These are phyloP conservation scores for Ploceus nigricollis DNA, from an alignment of 2,113 vertebrate species.

Conservation along the genomic window DNA sequence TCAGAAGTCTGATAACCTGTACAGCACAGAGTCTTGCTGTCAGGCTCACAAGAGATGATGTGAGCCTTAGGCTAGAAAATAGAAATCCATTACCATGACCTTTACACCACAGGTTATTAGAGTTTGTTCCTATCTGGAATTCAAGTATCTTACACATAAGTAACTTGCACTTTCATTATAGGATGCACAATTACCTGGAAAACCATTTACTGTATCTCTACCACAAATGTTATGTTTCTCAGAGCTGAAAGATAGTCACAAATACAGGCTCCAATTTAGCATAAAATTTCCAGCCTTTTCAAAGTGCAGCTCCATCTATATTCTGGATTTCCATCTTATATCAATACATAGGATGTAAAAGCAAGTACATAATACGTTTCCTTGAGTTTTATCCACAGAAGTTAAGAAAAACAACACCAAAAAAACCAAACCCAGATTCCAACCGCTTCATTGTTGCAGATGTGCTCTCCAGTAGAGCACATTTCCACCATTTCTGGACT, in stretches of 20 bases:
- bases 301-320: neutral
- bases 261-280: neutral
- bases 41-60: neutral
- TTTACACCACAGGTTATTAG: neutral
- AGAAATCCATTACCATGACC: neutral
- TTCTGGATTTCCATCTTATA: neutral
- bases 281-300: neutral
- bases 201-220: neutral
- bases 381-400: neutral
- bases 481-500: neutral
- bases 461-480: neutral
- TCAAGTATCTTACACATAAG: neutral
- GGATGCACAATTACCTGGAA: neutral
- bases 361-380: neutral
- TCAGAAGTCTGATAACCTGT: neutral
- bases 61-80: neutral
- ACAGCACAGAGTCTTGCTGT: neutral
- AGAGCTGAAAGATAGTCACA: neutral
- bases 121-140: neutral
- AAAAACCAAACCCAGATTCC: neutral
- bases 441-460: neutral
- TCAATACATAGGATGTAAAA: neutral
- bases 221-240: neutral
- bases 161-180: neutral
- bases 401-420: neutral